These are phyloP conservation scores for Zenarchopterus dispar DNA, from an alignment of 2,797 vertebrate genomes.

Conservation along the genomic window DNA sequence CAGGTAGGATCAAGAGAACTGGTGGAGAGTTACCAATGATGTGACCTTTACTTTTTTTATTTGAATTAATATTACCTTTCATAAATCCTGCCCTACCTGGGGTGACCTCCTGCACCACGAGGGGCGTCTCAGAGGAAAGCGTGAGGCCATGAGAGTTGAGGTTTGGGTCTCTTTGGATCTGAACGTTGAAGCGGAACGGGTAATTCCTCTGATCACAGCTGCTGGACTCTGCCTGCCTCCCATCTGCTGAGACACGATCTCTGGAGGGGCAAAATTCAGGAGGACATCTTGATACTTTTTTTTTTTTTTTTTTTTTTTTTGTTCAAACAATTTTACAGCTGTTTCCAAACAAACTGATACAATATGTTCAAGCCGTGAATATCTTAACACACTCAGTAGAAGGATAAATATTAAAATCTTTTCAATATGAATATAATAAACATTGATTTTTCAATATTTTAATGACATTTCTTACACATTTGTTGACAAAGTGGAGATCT, in stretches of 20 bases:
- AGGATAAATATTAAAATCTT: too few relatives aligned
- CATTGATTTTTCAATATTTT: too few relatives aligned
- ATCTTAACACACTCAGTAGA: too few relatives aligned
- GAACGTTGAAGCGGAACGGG: constrained; percentile 84
- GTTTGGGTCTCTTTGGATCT: constrained; percentile 84
- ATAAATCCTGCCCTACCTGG: constrained; percentile 79
- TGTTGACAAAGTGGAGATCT: too few relatives aligned
- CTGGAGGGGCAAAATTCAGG: constrained; percentile 50
- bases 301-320: background rate
- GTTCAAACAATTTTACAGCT: background rate
- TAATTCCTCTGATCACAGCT: constrained; percentile 76
- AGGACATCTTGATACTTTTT: background rate
- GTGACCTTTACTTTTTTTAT: too few relatives aligned
- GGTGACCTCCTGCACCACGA: constrained; percentile 88
- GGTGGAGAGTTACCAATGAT: too few relatives aligned
- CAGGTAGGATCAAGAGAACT: too few relatives aligned
- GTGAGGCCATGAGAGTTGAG: constrained; percentile 90
- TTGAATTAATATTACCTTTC: background rate
- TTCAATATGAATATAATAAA: too few relatives aligned
- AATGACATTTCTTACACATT: too few relatives aligned
- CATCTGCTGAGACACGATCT: constrained; percentile 82
- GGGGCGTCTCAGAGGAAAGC: constrained; percentile 86
- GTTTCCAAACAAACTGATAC: background rate
- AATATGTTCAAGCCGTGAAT: too few relatives aligned
- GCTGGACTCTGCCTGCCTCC: constrained; percentile 69